phyloP scores from a whole-genome alignment of 2,888 invertebrate species.

The Acronicta leporina region DNA sequence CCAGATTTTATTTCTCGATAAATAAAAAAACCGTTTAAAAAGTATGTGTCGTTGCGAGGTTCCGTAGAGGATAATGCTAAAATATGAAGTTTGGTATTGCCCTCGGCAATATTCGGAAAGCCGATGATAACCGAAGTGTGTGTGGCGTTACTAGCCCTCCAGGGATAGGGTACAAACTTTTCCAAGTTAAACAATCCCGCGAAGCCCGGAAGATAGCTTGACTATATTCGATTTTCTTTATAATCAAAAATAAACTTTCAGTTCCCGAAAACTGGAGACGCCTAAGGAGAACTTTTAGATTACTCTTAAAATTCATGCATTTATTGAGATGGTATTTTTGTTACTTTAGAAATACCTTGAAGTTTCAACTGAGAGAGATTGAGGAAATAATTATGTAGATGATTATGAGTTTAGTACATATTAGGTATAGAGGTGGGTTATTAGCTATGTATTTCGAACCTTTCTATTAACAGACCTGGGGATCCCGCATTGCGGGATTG shows the following conservation, averaged over 20 bases:
- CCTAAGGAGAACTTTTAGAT: conserved; percentile 22
- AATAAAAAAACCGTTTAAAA: conserved; percentile 25
- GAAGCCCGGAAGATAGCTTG: conserved; percentile 23
- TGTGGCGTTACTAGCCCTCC: conserved; percentile 18
- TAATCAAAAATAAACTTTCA: conserved; percentile 15
- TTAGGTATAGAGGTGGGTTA: too few species aligned
- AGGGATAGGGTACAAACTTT: conserved; percentile 17
- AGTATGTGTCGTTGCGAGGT: conserved; percentile 1
- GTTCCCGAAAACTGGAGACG: conserved; percentile 18
- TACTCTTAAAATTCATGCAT: conserved; percentile 14
- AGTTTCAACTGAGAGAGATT: too few species aligned
- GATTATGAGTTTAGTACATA: too few species aligned
- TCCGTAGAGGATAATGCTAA: conserved; percentile 4
- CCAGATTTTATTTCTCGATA: conserved; percentile 46
- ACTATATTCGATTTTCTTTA: conserved; percentile 10
- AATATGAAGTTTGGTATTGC: conserved; percentile 20
- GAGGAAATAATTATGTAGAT: too few species aligned
- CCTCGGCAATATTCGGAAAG: conserved; percentile 26
- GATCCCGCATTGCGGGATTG: too few species aligned
- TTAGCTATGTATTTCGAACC: too few species aligned
- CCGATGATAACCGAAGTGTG: conserved; percentile 27
- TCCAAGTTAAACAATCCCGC: conserved; percentile 31
- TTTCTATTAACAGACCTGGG: too few species aligned
- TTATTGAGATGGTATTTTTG: too few species aligned
- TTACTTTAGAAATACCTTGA: too few species aligned